phyloP scores from a whole-genome alignment of 2,888 invertebrate genomes.

The Brachynemurus nebulosus region DNA sequence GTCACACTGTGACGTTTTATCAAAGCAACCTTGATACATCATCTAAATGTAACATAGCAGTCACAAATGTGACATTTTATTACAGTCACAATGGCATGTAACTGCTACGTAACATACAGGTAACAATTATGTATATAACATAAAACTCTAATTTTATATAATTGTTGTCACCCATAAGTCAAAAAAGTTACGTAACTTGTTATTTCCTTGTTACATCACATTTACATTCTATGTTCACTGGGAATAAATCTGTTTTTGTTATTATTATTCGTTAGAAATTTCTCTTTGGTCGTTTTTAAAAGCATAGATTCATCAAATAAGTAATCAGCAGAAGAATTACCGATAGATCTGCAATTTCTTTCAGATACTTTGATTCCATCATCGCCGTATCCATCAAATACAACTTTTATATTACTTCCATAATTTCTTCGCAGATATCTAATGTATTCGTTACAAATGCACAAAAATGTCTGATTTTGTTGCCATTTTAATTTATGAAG shows the following conservation, averaged over 20 bases:
- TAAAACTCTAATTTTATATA: too few species aligned
- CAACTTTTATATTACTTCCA: slow-evolving; percentile 12
- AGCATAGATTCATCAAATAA: slow-evolving; percentile 12
- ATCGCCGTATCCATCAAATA: slow-evolving; percentile 9
- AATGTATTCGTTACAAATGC: slow-evolving; percentile 7
- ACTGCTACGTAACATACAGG: too few species aligned
- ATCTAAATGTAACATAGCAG: too few species aligned
- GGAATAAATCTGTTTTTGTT: slow-evolving; percentile 14
- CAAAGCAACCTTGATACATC: too few species aligned
- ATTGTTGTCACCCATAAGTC: too few species aligned
- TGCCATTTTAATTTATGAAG: slow-evolving; percentile 12
- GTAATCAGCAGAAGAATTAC: slow-evolving; percentile 12
- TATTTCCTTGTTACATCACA: too few species aligned
- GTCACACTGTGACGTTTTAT: too few species aligned
- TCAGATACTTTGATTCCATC: slow-evolving; percentile 11
- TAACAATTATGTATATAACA: too few species aligned
- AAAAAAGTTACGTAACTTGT: too few species aligned
- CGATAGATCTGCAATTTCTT: slow-evolving; percentile 11
- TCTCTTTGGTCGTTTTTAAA: slow-evolving; percentile 12
- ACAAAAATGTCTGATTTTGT: slow-evolving; percentile 11
- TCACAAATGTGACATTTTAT: too few species aligned
- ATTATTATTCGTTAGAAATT: slow-evolving; percentile 13
- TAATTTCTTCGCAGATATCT: slow-evolving; percentile 9
- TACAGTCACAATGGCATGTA: too few species aligned
- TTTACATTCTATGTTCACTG: too few species aligned